These are phyloP conservation scores for Harpagifer antarcticus DNA, from an alignment of 2,797 vertebrate species.

Conservation along the genomic window DNA sequence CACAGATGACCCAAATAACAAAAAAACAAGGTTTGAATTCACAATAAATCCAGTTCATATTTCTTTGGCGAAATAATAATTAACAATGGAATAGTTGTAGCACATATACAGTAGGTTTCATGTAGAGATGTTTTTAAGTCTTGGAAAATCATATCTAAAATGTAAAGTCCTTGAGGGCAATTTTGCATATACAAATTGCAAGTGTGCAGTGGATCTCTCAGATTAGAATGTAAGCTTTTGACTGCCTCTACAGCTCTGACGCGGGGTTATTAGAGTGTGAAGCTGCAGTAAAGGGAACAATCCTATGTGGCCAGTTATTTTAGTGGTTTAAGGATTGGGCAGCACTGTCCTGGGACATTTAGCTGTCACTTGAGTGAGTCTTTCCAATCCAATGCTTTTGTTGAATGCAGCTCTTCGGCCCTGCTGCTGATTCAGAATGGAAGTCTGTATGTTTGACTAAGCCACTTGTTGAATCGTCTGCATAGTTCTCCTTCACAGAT, in stretches of 20 bases:
- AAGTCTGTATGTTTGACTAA: not conserved
- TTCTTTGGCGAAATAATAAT: not conserved
- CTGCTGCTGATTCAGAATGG: not conserved
- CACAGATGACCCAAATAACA: constrained; percentile 1
- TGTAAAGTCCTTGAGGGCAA: not conserved
- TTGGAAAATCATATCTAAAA: not conserved
- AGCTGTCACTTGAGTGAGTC: not conserved
- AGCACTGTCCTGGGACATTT: not conserved
- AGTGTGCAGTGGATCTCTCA: not conserved
- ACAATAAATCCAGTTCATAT: not conserved
- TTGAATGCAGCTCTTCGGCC: not conserved
- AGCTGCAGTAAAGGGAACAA: not conserved
- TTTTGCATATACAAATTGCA: not conserved
- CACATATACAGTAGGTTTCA: not conserved
- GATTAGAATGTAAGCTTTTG: not conserved
- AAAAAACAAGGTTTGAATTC: constrained; percentile 2
- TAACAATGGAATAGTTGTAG: constrained; percentile 14
- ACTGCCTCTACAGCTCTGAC: not conserved
- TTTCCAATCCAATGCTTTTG: not conserved
- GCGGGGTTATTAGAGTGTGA: not conserved
- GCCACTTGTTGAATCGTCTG: not conserved
- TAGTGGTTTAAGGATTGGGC: not conserved
- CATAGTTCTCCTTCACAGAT: not conserved
- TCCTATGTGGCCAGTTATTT: not conserved
- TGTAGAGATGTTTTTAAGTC: not conserved